Conservation (phyloP, 2,797 vertebrate genomes). For the Peromyscus eremicus region DNA sequence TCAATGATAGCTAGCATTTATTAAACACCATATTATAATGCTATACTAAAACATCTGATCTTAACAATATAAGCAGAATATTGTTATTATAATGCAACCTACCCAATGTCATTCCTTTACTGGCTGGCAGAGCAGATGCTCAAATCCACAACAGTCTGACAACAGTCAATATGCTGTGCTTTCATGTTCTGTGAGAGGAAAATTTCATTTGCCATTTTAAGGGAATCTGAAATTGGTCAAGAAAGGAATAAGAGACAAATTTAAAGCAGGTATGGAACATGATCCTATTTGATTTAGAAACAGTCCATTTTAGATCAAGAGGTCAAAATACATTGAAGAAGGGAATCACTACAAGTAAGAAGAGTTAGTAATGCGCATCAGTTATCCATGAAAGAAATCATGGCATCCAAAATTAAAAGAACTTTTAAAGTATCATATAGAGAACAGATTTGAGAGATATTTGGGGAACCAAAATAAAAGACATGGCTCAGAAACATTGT, state of each 20-base stretch:
- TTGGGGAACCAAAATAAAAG: background rate
- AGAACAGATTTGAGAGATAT: background rate
- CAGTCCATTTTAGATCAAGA: background rate
- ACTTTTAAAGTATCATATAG: background rate
- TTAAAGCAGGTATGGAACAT: background rate
- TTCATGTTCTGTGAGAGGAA: background rate
- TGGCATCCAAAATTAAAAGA: background rate
- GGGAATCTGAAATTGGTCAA: background rate
- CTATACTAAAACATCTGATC: background rate
- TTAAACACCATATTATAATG: background rate
- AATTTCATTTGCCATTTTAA: background rate
- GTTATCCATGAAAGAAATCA: background rate
- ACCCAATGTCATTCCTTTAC: background rate
- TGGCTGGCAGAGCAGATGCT: background rate
- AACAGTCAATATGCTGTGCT: background rate
- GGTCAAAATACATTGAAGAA: background rate
- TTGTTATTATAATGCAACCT: background rate
- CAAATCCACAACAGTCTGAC: background rate
- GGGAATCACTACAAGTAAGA: background rate
- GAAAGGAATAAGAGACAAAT: background rate
- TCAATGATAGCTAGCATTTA: background rate
- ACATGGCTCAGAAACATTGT: background rate
- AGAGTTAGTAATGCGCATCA: background rate
- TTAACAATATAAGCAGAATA: background rate
- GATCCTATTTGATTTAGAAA: background rate